Conservation (phyloP, 2,888 invertebrate species). For the Drosophila leonis region DNA sequence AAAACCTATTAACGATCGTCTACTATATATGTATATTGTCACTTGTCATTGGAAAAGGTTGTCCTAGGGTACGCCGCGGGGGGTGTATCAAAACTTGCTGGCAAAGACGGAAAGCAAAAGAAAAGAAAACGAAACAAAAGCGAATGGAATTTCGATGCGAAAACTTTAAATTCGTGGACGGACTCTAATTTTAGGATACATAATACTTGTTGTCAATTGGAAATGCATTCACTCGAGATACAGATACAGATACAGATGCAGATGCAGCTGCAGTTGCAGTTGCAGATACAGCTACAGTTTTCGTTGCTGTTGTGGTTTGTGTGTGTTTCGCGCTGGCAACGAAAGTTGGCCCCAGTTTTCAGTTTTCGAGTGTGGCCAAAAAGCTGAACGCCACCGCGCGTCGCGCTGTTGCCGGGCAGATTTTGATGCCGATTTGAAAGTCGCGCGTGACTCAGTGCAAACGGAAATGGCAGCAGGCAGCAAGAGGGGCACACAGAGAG, state of each 20-base stretch:
- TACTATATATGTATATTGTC: constrained; percentile 65
- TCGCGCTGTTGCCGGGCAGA: constrained; percentile 69
- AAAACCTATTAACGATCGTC: constrained; percentile 21
- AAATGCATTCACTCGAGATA: constrained; percentile 26
- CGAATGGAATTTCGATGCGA: constrained; percentile 50
- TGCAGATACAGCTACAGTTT: constrained; percentile 9
- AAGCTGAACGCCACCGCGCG: constrained; percentile 23
- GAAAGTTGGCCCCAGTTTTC: constrained; percentile 31
- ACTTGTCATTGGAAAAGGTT: constrained; percentile 57
- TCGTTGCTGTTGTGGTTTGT: constrained; percentile 9
- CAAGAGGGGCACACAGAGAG: neutral
- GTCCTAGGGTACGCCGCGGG: constrained; percentile 4
- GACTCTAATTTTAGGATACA: constrained; percentile 43
- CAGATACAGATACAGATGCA: constrained; percentile 11
- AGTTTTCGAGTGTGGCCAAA: constrained; percentile 31
- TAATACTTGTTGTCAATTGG: constrained; percentile 49
- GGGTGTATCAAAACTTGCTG: constrained; percentile 12
- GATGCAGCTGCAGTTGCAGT: constrained; percentile 1
- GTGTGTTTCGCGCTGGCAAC: constrained; percentile 6
- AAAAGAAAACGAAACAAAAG: neutral
- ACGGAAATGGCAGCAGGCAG: constrained; percentile 33
- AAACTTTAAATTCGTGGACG: constrained; percentile 40
- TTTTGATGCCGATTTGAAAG: constrained; percentile 73
- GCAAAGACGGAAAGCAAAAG: constrained; percentile 5
- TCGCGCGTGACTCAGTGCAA: constrained; percentile 65